phyloP scores from a whole-genome alignment of 2,113 vertebrate species.

The Ibidorhyncha struthersii region DNA sequence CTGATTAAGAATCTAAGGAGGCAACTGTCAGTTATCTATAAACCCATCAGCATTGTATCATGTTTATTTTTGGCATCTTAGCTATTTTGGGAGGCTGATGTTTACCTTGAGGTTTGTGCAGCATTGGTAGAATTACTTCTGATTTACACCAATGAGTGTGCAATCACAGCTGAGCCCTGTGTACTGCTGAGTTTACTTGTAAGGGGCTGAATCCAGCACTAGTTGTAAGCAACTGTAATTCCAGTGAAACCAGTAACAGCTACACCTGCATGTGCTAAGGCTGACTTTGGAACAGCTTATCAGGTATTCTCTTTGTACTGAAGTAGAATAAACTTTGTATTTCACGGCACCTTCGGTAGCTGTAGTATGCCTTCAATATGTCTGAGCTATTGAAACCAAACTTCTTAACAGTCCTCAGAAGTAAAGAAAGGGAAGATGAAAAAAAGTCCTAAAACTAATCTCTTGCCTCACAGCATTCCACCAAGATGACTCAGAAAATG shows the following conservation, averaged over 20 bases:
- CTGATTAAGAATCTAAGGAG: constrained; percentile 38
- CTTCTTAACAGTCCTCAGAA: constrained; percentile 52
- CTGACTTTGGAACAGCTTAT: constrained; percentile 29
- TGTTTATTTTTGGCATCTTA: neutral
- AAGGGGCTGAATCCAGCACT: constrained; percentile 4
- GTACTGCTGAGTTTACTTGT: neutral
- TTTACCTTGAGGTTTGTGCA: neutral
- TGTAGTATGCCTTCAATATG: neutral
- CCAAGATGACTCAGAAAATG: constrained; percentile 57
- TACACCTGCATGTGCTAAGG: constrained; percentile 42
- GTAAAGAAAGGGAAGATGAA: constrained; percentile 48
- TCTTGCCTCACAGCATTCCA: constrained; percentile 50
- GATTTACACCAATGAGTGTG: constrained; percentile 5
- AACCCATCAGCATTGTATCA: constrained; percentile 23
- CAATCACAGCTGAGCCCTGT: neutral
- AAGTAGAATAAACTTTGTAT: constrained; percentile 42
- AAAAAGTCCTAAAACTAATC: constrained; percentile 31
- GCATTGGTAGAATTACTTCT: neutral
- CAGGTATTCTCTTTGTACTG: constrained; percentile 38
- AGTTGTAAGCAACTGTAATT: constrained; percentile 10
- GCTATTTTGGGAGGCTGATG: neutral
- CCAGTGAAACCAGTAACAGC: constrained; percentile 33
- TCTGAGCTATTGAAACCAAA: constrained; percentile 42
- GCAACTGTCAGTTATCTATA: constrained; percentile 10
- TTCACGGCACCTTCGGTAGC: constrained; percentile 27